Conservation (phyloP, 2,888 invertebrate genomes). For the Sisyra nigra region DNA sequence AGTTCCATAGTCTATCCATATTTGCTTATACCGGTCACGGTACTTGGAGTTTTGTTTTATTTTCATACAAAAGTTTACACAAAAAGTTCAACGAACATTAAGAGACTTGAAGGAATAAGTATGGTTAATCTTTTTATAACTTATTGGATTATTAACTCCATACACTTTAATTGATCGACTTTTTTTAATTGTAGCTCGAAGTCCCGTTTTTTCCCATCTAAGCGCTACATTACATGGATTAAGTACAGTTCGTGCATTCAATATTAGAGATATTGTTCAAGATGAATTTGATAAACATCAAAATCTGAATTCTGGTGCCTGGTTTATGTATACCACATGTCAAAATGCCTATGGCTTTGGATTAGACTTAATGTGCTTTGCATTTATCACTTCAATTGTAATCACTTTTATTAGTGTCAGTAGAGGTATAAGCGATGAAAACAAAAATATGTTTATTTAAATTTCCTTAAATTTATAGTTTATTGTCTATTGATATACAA, state of each 20-base stretch:
- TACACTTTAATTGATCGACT: too few relatives aligned
- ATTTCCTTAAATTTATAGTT: not conserved
- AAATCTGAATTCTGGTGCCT: constrained; percentile 47
- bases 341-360: constrained; percentile 49
- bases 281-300: constrained; percentile 35
- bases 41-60: constrained; percentile 43
- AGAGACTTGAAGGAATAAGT: constrained; percentile 49
- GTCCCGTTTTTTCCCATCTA: constrained; percentile 71
- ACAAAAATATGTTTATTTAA: too few relatives aligned
- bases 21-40: constrained; percentile 27
- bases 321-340: constrained; percentile 47
- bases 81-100: constrained; percentile 52
- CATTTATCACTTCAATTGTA: constrained; percentile 45
- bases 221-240: constrained; percentile 65
- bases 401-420: constrained; percentile 36
- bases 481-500: not conserved
- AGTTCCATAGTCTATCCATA: constrained; percentile 35
- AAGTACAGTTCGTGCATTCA: constrained; percentile 63
- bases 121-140: constrained; percentile 20
- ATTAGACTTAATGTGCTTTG: constrained; percentile 43
- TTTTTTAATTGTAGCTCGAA: constrained; percentile 43
- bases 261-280: constrained; percentile 42
- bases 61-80: constrained; percentile 46
- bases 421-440: not conserved
- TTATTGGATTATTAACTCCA: too few relatives aligned